Conservation (phyloP, 2,797 vertebrate species). For the Amphiprion clarkii region DNA sequence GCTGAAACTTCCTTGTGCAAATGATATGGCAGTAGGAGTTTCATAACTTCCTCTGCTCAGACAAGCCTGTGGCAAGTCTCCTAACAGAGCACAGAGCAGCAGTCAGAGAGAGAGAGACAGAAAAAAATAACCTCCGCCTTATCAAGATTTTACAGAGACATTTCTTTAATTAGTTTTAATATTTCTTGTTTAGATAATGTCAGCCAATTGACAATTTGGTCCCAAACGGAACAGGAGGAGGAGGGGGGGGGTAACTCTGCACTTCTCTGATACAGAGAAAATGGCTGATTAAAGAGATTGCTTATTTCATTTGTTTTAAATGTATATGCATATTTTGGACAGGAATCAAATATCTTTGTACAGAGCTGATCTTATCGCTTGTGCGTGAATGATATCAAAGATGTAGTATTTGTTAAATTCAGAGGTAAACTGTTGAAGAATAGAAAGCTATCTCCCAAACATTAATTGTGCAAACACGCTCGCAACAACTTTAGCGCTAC, state of each 20-base stretch:
- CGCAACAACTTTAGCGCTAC: conserved; percentile 35
- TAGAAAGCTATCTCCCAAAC: conserved; percentile 53
- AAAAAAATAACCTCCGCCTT: conserved; percentile 78
- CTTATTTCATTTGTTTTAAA: conserved; percentile 74
- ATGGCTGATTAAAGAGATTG: conserved; percentile 75
- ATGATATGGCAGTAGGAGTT: conserved; percentile 84
- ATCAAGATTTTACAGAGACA: conserved; percentile 86
- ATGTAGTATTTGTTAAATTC: conserved; percentile 60
- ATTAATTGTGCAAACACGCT: conserved; percentile 74
- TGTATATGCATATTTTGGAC: conserved; percentile 71
- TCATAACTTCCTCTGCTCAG: conserved; percentile 88
- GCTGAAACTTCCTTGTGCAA: conserved; percentile 86
- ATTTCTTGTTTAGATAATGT: conserved; percentile 87
- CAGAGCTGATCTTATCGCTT: conserved; percentile 48
- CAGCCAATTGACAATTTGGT: conserved; percentile 83
- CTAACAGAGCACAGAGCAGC: conserved; percentile 70
- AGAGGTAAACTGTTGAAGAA: conserved; percentile 30
- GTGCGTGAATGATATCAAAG: conserved; percentile 47
- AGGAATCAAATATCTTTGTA: conserved; percentile 72
- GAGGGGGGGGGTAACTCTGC: conserved; percentile 55
- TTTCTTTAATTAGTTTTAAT: conserved; percentile 89
- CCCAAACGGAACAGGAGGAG: conserved; percentile 72
- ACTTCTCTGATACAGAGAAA: conserved; percentile 71
- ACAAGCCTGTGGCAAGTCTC: conserved; percentile 85
- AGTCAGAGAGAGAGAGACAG: conserved; percentile 38